A percentile compares a stretch with the other conserved stretches of the same genome.
Evolutionary conservation across 2,888 invertebrate genomes (phyloP).

Genomic region (Chorisops tibialis): DNA sequence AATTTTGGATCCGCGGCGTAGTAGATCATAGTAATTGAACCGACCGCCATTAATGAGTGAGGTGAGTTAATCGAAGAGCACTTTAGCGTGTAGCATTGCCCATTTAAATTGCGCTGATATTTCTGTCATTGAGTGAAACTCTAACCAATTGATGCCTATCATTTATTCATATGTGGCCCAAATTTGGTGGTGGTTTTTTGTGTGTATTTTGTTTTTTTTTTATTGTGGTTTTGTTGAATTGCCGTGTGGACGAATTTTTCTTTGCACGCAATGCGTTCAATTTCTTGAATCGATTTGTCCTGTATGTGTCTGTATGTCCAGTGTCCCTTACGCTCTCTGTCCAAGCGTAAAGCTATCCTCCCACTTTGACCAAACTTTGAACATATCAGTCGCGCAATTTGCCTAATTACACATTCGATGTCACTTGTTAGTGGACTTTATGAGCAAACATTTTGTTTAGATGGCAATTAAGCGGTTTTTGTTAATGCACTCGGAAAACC

Average conservation of each 20-base stretch:
- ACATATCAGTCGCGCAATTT: conserved; percentile 17
- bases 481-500: conserved; percentile 13
- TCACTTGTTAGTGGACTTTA: conserved; percentile 5
- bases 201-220: neutral
- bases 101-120: no score
- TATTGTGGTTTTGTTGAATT: neutral
- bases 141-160: conserved; percentile 12
- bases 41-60: no score
- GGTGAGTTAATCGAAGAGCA: no score
- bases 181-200: neutral
- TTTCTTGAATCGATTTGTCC: no score
- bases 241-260: neutral
- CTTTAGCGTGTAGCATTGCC: no score
- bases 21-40: no score
- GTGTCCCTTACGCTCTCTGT: neutral
- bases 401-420: conserved; percentile 20
- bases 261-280: neutral
- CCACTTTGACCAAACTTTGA: neutral
- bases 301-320: no score
- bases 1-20: no score
- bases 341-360: neutral
- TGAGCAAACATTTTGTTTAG: conserved; percentile 20
- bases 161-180: no score
- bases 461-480: conserved; percentile 20
- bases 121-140: neutral